Conservation (phyloP, 2,888 invertebrate genomes). For the Tiphia femorata region DNA sequence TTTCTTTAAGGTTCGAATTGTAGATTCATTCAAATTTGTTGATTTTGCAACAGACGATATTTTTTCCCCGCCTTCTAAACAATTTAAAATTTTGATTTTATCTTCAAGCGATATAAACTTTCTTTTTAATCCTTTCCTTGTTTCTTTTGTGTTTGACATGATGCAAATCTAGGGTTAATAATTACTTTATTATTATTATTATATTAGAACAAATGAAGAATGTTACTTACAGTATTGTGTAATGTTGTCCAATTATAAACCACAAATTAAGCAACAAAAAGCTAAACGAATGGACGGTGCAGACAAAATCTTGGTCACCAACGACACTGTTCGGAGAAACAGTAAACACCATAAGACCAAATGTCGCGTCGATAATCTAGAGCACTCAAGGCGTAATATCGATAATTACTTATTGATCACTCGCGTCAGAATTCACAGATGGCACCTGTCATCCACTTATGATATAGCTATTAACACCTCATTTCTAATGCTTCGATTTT, state of each 20-base stretch:
- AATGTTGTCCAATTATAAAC: slow-evolving; percentile 20
- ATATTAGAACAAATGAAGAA: slow-evolving; percentile 17
- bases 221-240: slow-evolving; percentile 23
- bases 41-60: slow-evolving; percentile 28
- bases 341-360: too few species aligned
- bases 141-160: slow-evolving; percentile 16
- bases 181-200: slow-evolving; percentile 11
- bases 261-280: slow-evolving; percentile 20
- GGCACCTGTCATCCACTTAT: too few species aligned
- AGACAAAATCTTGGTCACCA: slow-evolving; percentile 9
- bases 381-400: too few species aligned
- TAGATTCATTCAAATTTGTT: slow-evolving; percentile 29
- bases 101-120: slow-evolving; percentile 31
- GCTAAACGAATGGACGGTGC: slow-evolving; percentile 14
- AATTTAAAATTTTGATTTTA: slow-evolving; percentile 34
- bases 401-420: too few species aligned
- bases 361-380: too few species aligned
- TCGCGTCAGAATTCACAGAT: too few species aligned
- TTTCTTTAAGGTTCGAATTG: slow-evolving; percentile 31
- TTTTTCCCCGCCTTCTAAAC: slow-evolving; percentile 26
- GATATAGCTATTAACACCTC: too few species aligned
- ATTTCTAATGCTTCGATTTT: too few species aligned
- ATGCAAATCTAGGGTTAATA: slow-evolving; percentile 9
- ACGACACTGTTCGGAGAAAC: too few species aligned
- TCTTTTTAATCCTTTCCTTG: slow-evolving; percentile 26